These are phyloP conservation scores for Boleophthalmus pectinirostris DNA, from an alignment of 2,113 vertebrate species.

Conservation along the genomic window DNA sequence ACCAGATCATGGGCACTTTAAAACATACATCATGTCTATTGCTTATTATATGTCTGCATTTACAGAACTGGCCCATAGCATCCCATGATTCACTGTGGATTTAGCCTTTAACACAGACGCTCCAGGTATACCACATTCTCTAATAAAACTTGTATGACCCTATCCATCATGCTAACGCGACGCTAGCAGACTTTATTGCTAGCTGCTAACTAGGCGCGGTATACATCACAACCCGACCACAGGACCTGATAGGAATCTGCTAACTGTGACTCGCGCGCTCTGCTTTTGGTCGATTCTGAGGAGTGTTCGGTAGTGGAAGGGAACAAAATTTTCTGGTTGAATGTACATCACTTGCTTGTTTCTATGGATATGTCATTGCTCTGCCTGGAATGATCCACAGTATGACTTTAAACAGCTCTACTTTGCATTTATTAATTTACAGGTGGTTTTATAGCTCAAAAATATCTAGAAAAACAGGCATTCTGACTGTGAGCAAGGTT, in stretches of 20 bases:
- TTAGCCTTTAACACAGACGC: slow-evolving; percentile 8
- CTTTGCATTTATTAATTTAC: too few species aligned
- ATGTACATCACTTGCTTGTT: too few species aligned
- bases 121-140: not conserved
- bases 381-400: too few species aligned
- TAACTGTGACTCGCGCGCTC: not conserved
- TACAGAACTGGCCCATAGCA: not conserved
- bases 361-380: too few species aligned
- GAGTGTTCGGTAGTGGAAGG: too few species aligned
- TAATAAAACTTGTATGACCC: slow-evolving; percentile 4
- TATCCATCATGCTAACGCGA: not conserved
- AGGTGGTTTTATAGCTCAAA: too few species aligned
- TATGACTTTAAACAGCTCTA: too few species aligned
- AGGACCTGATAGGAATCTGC: not conserved
- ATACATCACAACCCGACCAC: not conserved
- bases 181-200: not conserved
- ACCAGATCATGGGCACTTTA: not conserved
- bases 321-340: too few species aligned
- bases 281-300: not conserved
- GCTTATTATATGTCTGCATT: not conserved
- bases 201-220: not conserved
- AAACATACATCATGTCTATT: not conserved
- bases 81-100: not conserved
- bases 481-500: too few species aligned
- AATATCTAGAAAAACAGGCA: too few species aligned